Evolutionary conservation across 2,797 vertebrate species (phyloP).

Genomic region (Galago senegalensis): DNA sequence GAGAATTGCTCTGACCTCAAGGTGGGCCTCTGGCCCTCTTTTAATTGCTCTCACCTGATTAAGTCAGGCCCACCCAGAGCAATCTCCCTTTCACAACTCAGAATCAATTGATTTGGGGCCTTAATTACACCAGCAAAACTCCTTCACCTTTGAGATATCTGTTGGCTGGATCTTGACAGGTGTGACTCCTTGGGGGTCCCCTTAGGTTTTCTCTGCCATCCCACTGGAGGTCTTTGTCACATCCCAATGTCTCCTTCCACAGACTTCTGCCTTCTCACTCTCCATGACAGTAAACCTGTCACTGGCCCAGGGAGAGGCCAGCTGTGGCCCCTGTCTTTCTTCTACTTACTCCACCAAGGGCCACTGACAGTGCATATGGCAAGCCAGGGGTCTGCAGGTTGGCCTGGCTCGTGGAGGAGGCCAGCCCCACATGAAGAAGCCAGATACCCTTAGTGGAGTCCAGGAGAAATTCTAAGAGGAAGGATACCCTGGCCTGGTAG

Average conservation of each 20-base stretch:
- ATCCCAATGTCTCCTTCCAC: rapidly evolving
- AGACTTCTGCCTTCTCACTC: not conserved
- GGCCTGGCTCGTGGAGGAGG: not conserved
- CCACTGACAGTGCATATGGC: too few species aligned
- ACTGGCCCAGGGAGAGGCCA: rapidly evolving
- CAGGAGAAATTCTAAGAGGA: not conserved
- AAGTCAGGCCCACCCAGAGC: not conserved
- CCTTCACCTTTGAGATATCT: not conserved
- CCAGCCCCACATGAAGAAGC: not conserved
- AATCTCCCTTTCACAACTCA: not conserved
- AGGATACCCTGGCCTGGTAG: not conserved
- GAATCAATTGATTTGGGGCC: not conserved
- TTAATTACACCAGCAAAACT: not conserved
- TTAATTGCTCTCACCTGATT: not conserved
- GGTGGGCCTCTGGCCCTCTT: not conserved
- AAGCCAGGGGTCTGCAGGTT: too few species aligned
- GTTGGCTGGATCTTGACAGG: not conserved
- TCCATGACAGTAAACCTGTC: rapidly evolving
- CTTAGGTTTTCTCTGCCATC: not conserved
- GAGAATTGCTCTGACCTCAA: not conserved
- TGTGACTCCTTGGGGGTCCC: not conserved
- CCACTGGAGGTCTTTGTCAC: not conserved
- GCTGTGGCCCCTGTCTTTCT: not conserved
- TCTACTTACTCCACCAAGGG: not conserved
- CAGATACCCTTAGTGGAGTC: not conserved